A percentile compares a stretch with the other conserved stretches of the same genome.
phyloP scores from a whole-genome alignment of 2,797 vertebrate genomes.

The Jordanella pulchra region DNA sequence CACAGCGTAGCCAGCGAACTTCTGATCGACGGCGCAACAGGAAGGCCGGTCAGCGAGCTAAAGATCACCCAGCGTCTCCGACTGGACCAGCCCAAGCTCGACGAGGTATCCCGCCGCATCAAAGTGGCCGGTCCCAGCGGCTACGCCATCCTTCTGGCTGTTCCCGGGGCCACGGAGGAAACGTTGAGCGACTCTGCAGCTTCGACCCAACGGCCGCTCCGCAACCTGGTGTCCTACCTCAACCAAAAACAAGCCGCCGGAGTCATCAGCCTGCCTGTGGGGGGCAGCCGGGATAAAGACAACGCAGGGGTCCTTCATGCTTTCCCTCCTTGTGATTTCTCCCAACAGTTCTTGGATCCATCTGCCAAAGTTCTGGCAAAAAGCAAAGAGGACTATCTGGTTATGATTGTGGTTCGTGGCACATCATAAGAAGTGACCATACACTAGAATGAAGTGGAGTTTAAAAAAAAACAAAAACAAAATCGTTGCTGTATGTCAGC shows the following conservation, averaged over 20 bases:
- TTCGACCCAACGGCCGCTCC: constrained; percentile 95
- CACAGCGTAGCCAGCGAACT: constrained; percentile 91
- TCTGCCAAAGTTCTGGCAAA: constrained; percentile 98
- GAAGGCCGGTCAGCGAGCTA: constrained; percentile 91
- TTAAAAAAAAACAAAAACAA: constrained; percentile 62
- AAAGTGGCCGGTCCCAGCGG: constrained; percentile 95
- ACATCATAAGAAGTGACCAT: constrained; percentile 83
- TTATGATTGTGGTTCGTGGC: constrained; percentile 99
- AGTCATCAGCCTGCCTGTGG: constrained; percentile 98
- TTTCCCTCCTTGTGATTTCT: constrained; percentile 99
- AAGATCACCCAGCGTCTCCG: constrained; percentile 99
- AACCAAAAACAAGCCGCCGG: constrained; percentile 99
- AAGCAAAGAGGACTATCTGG: constrained; percentile 99
- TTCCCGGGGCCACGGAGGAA: constrained; percentile 88
- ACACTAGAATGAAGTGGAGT: constrained; percentile 60
- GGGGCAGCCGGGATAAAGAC: constrained; percentile 98
- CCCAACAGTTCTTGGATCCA: constrained; percentile 99
- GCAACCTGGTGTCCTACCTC: constrained; percentile 99
- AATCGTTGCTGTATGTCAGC: constrained; percentile 73
- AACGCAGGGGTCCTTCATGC: constrained; percentile 97
- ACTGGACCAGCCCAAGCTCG: constrained; percentile 97
- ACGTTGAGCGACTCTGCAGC: constrained; percentile 83
- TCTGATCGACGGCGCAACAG: constrained; percentile 87
- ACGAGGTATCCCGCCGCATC: constrained; percentile 97
- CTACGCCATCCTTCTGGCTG: constrained; percentile 93